These are phyloP conservation scores for Xestoiulus laeticollis DNA, from an alignment of 2,888 invertebrate genomes.

Conservation along the genomic window DNA sequence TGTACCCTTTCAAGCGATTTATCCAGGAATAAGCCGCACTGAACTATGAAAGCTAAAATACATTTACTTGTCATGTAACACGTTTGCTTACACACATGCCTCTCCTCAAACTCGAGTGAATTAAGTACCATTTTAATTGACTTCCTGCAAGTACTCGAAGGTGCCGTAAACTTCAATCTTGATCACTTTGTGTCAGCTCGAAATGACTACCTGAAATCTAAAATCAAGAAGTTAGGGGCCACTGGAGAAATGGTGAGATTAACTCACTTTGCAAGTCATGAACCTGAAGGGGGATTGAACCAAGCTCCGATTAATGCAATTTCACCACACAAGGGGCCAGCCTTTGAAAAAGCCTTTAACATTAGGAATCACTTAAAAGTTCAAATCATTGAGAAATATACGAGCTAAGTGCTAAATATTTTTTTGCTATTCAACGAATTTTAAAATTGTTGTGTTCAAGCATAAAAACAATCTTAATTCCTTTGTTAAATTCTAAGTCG, in stretches of 20 bases:
- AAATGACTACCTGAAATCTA: constrained; percentile 5
- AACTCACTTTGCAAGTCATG: no score
- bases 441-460: no score
- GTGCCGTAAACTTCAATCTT: constrained; percentile 6
- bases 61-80: background rate
- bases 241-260: background rate
- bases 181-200: background rate
- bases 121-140: background rate
- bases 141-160: background rate
- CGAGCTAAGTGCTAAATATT: no score
- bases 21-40: background rate
- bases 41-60: background rate
- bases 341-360: no score
- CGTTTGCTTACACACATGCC: background rate
- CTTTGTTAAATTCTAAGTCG: no score
- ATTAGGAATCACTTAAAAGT: no score
- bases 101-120: background rate
- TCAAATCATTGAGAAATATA: no score
- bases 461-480: no score
- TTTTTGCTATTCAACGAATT: no score
- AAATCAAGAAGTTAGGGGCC: background rate
- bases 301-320: no score
- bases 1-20: background rate
- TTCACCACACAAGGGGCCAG: no score
- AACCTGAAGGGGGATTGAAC: no score